phyloP scores from a whole-genome alignment of 1,140 invertebrate genomes.

The Diplogasteroides magnus region DNA sequence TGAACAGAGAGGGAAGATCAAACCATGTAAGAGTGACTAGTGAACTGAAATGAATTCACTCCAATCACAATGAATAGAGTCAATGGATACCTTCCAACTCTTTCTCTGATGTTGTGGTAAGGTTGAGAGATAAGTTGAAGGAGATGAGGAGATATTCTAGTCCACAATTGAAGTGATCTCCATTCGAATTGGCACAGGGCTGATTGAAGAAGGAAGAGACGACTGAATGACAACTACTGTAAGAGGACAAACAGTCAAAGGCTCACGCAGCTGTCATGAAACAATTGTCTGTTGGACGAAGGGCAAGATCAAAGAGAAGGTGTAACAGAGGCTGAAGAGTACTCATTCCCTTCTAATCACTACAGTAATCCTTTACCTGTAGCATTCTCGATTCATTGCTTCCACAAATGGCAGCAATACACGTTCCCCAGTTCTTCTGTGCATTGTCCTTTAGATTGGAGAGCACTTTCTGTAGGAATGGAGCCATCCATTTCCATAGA shows the following conservation, averaged over 20 bases:
- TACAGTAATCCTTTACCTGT: neutral
- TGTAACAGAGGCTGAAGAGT: neutral
- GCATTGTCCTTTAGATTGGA: neutral
- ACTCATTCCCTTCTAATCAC: neutral
- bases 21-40: neutral
- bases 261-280: neutral
- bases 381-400: neutral
- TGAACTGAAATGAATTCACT: neutral
- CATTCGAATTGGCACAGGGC: neutral
- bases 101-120: neutral
- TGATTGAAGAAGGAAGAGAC: neutral
- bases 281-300: neutral
- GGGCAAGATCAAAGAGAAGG: neutral
- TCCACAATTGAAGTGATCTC: neutral
- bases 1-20: neutral
- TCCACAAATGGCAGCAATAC: neutral
- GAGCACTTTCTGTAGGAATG: neutral
- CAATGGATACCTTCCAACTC: neutral
- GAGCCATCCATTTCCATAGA: neutral
- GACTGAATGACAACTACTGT: neutral
- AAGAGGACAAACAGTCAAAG: neutral
- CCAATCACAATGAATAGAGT: too few species aligned
- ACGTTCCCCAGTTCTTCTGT: neutral
- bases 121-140: neutral
- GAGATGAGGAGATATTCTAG: neutral